phyloP scores from a whole-genome alignment of 2,113 vertebrate genomes.

The Pterocles orientalis region DNA sequence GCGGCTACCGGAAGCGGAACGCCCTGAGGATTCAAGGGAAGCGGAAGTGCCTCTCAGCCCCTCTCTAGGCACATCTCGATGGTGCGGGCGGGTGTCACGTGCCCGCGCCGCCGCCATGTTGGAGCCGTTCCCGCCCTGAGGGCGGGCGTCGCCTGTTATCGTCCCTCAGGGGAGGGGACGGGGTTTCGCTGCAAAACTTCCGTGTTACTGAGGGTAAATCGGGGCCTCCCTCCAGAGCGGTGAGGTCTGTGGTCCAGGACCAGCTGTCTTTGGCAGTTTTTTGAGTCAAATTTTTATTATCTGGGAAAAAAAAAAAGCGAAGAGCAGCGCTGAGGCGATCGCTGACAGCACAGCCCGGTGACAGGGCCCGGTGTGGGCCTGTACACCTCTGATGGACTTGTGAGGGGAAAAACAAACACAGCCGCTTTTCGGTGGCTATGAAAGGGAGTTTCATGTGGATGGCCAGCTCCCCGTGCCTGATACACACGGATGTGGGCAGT shows the following conservation, averaged over 20 bases:
- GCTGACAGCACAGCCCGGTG: accelerated
- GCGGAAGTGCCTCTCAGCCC: neutral
- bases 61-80: neutral
- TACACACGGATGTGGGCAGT: too few relatives aligned
- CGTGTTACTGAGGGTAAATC: accelerated
- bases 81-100: neutral
- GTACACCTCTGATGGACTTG: too few relatives aligned
- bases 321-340: neutral
- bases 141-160: too few relatives aligned
- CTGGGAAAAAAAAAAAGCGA: too few relatives aligned
- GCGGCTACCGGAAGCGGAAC: conserved; percentile 4
- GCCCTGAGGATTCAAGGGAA: accelerated
- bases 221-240: accelerated
- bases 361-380: neutral
- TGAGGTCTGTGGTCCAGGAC: accelerated
- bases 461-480: too few relatives aligned
- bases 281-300: too few relatives aligned
- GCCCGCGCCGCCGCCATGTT: neutral
- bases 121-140: accelerated
- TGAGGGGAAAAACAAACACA: neutral
- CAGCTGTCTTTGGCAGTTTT: accelerated
- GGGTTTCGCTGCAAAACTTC: neutral
- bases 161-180: too few relatives aligned
- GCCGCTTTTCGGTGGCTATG: accelerated
- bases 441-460: neutral